Evolutionary conservation across 2,113 vertebrate species (phyloP).

Genomic region (Antennarius striatus): DNA sequence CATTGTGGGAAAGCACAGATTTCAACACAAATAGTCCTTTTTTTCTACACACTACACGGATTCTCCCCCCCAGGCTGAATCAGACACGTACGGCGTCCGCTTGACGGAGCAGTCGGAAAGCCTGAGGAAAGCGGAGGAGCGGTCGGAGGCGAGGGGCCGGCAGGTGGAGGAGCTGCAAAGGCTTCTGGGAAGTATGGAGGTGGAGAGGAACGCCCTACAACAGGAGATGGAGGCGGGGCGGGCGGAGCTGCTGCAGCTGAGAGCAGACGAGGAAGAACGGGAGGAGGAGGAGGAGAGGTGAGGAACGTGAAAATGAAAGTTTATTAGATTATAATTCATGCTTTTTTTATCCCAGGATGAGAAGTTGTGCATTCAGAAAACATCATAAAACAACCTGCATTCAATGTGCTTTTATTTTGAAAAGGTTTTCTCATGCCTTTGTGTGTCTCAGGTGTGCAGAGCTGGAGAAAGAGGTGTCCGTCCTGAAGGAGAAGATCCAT

Average conservation of each 20-base stretch:
- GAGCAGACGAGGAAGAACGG: slow-evolving; percentile 53
- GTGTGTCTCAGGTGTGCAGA: slow-evolving; percentile 74
- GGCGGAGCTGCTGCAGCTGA: slow-evolving; percentile 79
- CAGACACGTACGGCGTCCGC: slow-evolving; percentile 65
- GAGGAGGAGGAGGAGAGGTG: slow-evolving; percentile 78
- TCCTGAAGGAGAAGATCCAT: slow-evolving; percentile 87
- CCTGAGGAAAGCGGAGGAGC: slow-evolving; percentile 68
- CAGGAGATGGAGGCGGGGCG: slow-evolving; percentile 80
- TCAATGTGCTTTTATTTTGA: background rate
- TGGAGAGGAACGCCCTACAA: slow-evolving; percentile 80
- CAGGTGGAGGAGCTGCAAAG: slow-evolving; percentile 82
- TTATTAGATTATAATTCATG: background rate
- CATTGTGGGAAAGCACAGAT: background rate
- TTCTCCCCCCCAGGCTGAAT: slow-evolving; percentile 67
- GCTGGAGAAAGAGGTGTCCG: slow-evolving; percentile 84
- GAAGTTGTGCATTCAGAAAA: too few relatives aligned
- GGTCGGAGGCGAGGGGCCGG: slow-evolving; percentile 63
- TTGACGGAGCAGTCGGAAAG: slow-evolving; percentile 67
- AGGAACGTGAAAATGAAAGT: slow-evolving; percentile 39
- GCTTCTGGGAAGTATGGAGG: slow-evolving; percentile 80
- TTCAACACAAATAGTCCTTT: too few relatives aligned
- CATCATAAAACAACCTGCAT: too few relatives aligned
- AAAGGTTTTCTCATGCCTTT: background rate
- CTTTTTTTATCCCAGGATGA: too few relatives aligned
- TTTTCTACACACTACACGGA: too few relatives aligned